These are phyloP conservation scores for Anastatus disparis DNA, from an alignment of 1,140 invertebrate genomes.

Conservation along the genomic window DNA sequence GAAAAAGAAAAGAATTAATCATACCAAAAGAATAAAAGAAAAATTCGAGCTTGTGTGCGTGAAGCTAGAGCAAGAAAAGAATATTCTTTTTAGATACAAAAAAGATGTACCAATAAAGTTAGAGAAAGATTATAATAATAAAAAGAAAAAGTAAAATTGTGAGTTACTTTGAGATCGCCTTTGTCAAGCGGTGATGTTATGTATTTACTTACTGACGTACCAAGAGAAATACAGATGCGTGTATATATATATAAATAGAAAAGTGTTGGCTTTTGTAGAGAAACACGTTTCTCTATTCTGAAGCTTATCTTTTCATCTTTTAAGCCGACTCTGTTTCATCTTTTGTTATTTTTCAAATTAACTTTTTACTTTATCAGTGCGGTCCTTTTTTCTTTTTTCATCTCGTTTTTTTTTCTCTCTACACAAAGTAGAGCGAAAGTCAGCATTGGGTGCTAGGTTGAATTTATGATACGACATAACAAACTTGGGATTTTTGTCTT, in stretches of 20 bases:
- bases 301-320: conserved; percentile 10
- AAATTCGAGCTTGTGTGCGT: too few species aligned
- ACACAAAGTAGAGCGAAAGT: too few species aligned
- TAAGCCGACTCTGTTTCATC: background rate
- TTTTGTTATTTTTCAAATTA: background rate
- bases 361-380: background rate
- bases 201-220: conserved; percentile 14
- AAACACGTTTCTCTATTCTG: background rate
- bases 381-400: too few species aligned
- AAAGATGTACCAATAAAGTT: too few species aligned
- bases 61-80: too few species aligned
- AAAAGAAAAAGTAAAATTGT: background rate
- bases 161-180: conserved; percentile 17
- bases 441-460: too few species aligned
- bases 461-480: too few species aligned
- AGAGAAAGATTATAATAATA: too few species aligned
- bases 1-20: too few species aligned
- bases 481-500: too few species aligned
- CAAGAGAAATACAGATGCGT: background rate
- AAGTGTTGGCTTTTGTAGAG: conserved; percentile 1
- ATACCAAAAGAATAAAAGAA: background rate
- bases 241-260: background rate
- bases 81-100: background rate
- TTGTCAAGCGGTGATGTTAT: background rate
- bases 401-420: too few species aligned